These are phyloP conservation scores for Rhinoraja longicauda DNA, from an alignment of 2,797 vertebrate species.

Conservation along the genomic window DNA sequence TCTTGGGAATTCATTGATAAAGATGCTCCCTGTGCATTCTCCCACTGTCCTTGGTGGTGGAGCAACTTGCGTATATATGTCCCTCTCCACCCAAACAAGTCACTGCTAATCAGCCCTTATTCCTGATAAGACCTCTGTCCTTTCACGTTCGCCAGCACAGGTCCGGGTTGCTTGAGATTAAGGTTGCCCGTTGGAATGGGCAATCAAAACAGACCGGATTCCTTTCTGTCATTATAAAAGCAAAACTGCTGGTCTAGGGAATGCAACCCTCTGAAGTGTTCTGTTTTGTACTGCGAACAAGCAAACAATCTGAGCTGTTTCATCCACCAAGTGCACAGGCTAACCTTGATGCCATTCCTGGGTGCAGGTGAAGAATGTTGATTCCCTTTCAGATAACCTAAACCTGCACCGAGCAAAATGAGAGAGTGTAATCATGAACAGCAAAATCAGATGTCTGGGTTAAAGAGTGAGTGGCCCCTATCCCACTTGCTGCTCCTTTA, in stretches of 20 bases:
- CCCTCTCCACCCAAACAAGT: background rate
- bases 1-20: background rate
- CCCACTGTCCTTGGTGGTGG: background rate
- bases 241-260: background rate
- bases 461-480: background rate
- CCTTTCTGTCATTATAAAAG: background rate
- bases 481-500: background rate
- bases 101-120: background rate
- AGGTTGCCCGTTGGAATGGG: background rate
- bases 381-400: conserved; percentile 2
- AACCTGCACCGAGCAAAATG: background rate
- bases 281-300: background rate
- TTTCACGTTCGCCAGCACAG: background rate
- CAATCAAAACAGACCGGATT: background rate
- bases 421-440: background rate
- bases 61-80: background rate
- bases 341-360: background rate
- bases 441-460: background rate
- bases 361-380: background rate
- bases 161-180: background rate
- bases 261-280: background rate
- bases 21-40: background rate
- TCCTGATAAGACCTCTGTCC: background rate
- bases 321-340: background rate
- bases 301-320: background rate